Base-by-base conservation (phyloP, 2,888 invertebrate genomes). In the Octonoba sinensis region DNA sequence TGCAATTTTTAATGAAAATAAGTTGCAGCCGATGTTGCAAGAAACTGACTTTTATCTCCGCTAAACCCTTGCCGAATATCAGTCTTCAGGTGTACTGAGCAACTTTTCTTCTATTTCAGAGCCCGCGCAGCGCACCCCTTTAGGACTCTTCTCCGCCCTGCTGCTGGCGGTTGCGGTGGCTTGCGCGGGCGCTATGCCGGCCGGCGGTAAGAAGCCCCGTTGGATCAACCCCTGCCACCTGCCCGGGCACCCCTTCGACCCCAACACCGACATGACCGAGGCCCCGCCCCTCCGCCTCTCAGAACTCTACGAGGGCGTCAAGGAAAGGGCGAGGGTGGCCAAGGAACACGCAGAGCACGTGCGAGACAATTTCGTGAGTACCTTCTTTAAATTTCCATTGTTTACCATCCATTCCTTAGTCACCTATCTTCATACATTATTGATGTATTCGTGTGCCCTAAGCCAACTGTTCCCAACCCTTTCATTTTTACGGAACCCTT, bases 161-260 rank as follows among this genome's bases (percentile, higher is more conserved):
- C 12, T 27, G 27, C 12, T 24, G 20, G 22, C 20, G 27, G 24
- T 74, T 24, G 11, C 13, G 18, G 15, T n/a, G 44, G 18, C n/a
- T 27, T 36, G 20, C 11, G 49, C 22, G 20, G 59, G 67, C 22
- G 57, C 75, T 16, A 16, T 66, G 49, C 65, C 65, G n/a, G 64
- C 54, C 24, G 67, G 44, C 12, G 27, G 15, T 27, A 65, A 44
- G 36, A 62, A 36, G 73, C 83, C 78, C 49, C 71, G 84, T 13
- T 84, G 84, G 84, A 67, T 78, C 47, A 84, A 84, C 59, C 84
- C 84, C 16, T 84, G 84, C 65, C 72, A 76, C 12, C 69, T 84
- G 46, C 83, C 82, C 13, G 84, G 78, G 16, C 83, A 82, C 64
- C 66, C 82, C 20, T 84, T 84, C 44, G 75, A 84, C 62, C 72